Percentiles rank a stretch among this genome's conserved stretches.
These are phyloP conservation scores for Prorops nasuta DNA, from an alignment of 1,140 invertebrate species.

Conservation along the genomic window DNA sequence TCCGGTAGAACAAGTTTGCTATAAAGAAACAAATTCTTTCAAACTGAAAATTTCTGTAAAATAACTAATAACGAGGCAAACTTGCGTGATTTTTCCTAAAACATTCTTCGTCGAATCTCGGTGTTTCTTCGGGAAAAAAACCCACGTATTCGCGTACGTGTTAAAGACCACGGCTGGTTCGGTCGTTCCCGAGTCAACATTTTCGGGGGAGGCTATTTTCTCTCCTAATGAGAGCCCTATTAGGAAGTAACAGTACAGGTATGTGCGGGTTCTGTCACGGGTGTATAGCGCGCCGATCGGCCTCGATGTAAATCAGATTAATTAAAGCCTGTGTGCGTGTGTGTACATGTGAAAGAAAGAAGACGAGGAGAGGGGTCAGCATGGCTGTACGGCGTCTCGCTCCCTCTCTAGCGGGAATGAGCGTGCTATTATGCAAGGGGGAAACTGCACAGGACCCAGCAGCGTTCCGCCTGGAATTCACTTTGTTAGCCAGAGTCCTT, in stretches of 20 bases:
- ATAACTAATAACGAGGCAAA: too few relatives aligned
- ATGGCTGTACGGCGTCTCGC: slow-evolving; percentile 8
- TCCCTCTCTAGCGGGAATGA: not conserved
- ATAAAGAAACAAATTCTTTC: too few relatives aligned
- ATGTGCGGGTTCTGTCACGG: slow-evolving; percentile 22
- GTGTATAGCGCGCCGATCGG: slow-evolving; percentile 14
- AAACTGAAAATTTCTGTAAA: too few relatives aligned
- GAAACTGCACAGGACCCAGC: too few relatives aligned
- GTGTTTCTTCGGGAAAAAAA: too few relatives aligned
- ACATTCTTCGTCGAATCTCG: too few relatives aligned
- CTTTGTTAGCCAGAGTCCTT: slow-evolving; percentile 3
- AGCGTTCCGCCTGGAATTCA: slow-evolving; percentile 6
- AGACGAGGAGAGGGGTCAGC: not conserved
- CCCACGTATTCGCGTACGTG: too few relatives aligned
- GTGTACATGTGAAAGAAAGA: too few relatives aligned
- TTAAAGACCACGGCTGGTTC: too few relatives aligned
- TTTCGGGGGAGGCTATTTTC: slow-evolving; percentile 20
- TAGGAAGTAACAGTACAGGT: slow-evolving; percentile 33
- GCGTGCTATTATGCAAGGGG: not conserved
- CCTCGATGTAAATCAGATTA: slow-evolving; percentile 37
- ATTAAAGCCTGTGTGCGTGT: slow-evolving; percentile 26
- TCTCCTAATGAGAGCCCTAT: slow-evolving; percentile 42
- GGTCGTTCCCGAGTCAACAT: too few relatives aligned
- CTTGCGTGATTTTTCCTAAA: too few relatives aligned
- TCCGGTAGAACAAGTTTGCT: too few relatives aligned